Evolutionary conservation across 2,113 vertebrate genomes (phyloP).

Genomic region (Cottus gobio): DNA sequence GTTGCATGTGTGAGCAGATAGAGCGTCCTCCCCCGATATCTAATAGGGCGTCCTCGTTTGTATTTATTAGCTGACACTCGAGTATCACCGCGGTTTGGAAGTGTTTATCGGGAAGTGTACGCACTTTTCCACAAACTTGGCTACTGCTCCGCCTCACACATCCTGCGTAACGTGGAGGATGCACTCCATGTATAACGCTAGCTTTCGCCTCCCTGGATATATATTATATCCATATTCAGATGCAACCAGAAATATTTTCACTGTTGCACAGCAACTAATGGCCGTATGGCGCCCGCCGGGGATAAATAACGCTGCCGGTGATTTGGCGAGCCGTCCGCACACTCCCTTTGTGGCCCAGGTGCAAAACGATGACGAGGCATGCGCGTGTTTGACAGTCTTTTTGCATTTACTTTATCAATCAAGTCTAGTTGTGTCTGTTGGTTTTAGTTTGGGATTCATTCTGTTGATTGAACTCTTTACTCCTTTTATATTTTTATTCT

Average conservation of each 20-base stretch:
- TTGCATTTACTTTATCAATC: not conserved
- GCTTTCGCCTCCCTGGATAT: slow-evolving; percentile 1
- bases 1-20: slow-evolving; percentile 53
- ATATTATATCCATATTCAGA: too few species aligned
- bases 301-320: not conserved
- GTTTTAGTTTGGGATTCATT: not conserved
- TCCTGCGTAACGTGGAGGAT: not conserved
- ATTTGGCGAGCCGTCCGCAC: slow-evolving; percentile 4
- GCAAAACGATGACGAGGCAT: not conserved
- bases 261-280: slow-evolving; percentile 54
- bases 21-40: slow-evolving; percentile 40
- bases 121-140: slow-evolving; percentile 39
- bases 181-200: not conserved
- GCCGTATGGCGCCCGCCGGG: slow-evolving; percentile 19
- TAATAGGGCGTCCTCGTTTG: slow-evolving; percentile 33
- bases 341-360: not conserved
- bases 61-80: slow-evolving; percentile 48
- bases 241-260: slow-evolving; percentile 42
- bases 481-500: not conserved
- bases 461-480: not conserved
- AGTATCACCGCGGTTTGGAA: slow-evolving; percentile 50
- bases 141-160: slow-evolving; percentile 43
- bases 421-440: not conserved
- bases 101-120: slow-evolving; percentile 49
- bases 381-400: slow-evolving; percentile 1